phyloP scores from a whole-genome alignment of 1,140 invertebrate species.

The Formica exsecta region DNA sequence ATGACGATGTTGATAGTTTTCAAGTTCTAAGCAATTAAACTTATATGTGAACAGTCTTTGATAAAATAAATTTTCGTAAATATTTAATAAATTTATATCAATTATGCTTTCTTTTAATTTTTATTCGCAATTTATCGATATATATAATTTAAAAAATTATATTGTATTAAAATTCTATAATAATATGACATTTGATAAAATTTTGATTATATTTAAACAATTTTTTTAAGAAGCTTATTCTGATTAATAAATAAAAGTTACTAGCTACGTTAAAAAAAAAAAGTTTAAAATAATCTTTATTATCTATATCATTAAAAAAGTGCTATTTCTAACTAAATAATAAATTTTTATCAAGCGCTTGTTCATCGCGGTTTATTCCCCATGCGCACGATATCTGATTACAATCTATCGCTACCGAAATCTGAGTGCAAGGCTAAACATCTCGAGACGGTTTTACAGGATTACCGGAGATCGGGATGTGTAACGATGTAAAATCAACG shows the following conservation, averaged over 20 bases:
- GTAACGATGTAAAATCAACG: conserved; percentile 39
- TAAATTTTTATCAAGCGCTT: background rate
- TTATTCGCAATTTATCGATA: background rate
- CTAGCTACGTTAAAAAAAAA: background rate
- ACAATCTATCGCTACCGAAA: conserved; percentile 21
- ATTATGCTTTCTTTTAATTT: background rate
- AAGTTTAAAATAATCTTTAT: background rate
- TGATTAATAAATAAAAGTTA: too few species aligned
- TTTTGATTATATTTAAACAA: background rate
- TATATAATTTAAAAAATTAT: background rate
- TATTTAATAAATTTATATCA: background rate
- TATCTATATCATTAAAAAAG: background rate
- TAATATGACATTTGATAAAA: background rate
- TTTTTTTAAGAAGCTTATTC: background rate
- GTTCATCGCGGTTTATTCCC: background rate
- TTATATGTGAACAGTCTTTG: background rate
- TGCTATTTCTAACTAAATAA: background rate
- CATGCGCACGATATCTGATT: background rate
- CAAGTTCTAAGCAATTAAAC: background rate
- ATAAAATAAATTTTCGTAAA: background rate
- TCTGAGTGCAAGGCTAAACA: background rate
- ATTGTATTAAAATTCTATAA: background rate
- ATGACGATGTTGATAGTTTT: background rate
- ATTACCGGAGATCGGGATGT: conserved; percentile 40
- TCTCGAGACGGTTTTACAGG: conserved; percentile 26